phyloP scores from a whole-genome alignment of 2,113 vertebrate species.

The Poeciliopsis turrubarensis region DNA sequence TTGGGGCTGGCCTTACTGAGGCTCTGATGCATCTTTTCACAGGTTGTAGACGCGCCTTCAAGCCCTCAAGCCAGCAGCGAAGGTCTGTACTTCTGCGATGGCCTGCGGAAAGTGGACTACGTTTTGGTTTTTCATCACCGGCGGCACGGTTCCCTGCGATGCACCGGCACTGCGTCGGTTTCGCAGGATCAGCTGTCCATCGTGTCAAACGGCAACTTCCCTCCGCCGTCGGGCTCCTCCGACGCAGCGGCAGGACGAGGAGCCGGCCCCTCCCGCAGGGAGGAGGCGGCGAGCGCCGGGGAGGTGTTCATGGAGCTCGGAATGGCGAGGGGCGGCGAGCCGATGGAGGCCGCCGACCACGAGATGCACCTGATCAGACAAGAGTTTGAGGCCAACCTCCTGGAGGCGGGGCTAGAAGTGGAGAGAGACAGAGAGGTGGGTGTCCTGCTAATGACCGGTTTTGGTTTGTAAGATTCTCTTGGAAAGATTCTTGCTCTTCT shows the following conservation, averaged over 20 bases:
- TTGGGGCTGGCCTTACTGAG: not conserved
- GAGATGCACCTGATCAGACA: conserved; percentile 87
- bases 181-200: conserved; percentile 72
- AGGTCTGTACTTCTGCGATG: conserved; percentile 88
- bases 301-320: conserved; percentile 72
- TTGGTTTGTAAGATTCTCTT: not conserved
- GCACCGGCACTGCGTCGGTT: not conserved
- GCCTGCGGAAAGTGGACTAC: conserved; percentile 91
- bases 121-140: conserved; percentile 91
- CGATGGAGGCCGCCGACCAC: conserved; percentile 83
- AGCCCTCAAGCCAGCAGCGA: conserved; percentile 53
- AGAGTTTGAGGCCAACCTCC: conserved; percentile 88
- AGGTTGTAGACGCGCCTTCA: conserved; percentile 60
- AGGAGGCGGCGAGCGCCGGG: conserved; percentile 42
- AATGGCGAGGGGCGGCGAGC: conserved; percentile 40
- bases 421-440: conserved; percentile 88
- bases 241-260: conserved; percentile 52
- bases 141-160: conserved; percentile 63
- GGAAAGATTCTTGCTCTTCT: not conserved
- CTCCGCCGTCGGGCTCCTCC: conserved; percentile 51
- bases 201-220: conserved; percentile 86
- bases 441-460: not conserved
- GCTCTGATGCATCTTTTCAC: not conserved
- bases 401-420: conserved; percentile 90
- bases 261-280: conserved; percentile 21